Percentiles rank a stretch among this genome's conserved stretches.
phyloP scores from a whole-genome alignment of 1,140 invertebrate genomes.

The Galleria mellonella region DNA sequence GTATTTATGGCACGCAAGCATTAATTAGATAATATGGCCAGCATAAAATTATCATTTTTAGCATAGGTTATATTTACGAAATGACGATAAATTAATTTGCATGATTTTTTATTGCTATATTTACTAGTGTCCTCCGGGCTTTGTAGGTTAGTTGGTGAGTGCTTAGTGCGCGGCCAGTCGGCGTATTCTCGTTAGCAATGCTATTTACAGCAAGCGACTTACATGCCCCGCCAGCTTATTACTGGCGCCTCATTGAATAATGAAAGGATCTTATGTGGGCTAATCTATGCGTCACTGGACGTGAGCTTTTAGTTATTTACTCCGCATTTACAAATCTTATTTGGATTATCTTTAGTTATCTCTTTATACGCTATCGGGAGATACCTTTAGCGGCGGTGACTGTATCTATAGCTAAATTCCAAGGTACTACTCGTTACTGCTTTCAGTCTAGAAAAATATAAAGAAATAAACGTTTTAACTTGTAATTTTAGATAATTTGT shows the following conservation, averaged over 20 bases:
- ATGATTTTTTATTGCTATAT: constrained; percentile 36
- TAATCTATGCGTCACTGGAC: constrained; percentile 40
- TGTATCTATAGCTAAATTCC: no score
- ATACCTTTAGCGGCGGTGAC: no score
- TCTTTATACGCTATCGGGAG: no score
- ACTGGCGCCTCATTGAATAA: constrained; percentile 59
- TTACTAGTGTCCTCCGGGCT: constrained; percentile 36
- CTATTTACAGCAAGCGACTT: constrained; percentile 37
- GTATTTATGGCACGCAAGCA: not conserved
- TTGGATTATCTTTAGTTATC: no score
- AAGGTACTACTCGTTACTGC: no score
- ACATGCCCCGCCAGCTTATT: constrained; percentile 39
- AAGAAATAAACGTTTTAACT: no score
- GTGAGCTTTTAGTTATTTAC: no score
- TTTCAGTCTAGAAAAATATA: no score
- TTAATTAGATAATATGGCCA: constrained; percentile 1
- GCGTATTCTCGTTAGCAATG: constrained; percentile 24
- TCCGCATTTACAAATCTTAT: no score
- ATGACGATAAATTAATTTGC: constrained; percentile 8
- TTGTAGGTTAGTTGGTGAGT: constrained; percentile 60
- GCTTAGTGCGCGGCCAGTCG: constrained; percentile 19
- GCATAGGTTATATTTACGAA: not conserved
- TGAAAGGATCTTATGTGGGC: constrained; percentile 38
- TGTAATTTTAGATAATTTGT: no score
- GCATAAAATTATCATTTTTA: no score